phyloP scores from a whole-genome alignment of 2,113 vertebrate genomes.

The Oreochromis aureus region DNA sequence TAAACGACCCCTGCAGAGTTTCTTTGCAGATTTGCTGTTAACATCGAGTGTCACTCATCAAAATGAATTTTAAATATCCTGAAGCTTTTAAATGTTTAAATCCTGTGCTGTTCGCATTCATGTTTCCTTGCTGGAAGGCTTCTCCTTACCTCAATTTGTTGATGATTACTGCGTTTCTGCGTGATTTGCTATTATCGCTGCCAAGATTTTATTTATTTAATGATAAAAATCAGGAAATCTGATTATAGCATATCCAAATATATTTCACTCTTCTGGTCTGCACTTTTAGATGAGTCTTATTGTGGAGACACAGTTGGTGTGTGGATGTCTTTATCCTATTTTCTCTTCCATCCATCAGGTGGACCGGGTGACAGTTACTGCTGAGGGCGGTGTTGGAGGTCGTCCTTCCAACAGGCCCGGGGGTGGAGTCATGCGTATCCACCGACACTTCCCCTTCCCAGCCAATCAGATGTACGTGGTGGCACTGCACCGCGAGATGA shows the following conservation, averaged over 20 bases:
- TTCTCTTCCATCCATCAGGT: constrained; percentile 47
- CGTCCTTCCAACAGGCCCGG: constrained; percentile 70
- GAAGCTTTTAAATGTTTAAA: neutral
- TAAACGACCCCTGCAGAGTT: neutral
- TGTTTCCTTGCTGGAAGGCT: neutral
- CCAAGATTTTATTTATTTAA: neutral
- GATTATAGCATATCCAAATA: neutral
- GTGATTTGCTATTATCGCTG: neutral
- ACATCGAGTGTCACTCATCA: neutral
- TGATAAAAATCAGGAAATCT: neutral
- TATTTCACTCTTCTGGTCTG: neutral
- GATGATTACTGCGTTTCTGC: neutral
- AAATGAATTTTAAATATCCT: neutral
- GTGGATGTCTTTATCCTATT: neutral
- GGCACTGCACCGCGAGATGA: constrained; percentile 85
- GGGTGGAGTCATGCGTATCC: constrained; percentile 80
- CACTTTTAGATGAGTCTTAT: neutral
- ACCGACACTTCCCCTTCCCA: constrained; percentile 82
- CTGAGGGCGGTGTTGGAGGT: constrained; percentile 65
- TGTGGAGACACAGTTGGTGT: neutral
- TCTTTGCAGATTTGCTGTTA: neutral
- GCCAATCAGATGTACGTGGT: constrained; percentile 87
- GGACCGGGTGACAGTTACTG: constrained; percentile 79
- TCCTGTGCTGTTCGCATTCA: neutral
- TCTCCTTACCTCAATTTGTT: neutral